Base-by-base conservation (phyloP, 2,888 invertebrate genomes). In the Netelia inedita region DNA sequence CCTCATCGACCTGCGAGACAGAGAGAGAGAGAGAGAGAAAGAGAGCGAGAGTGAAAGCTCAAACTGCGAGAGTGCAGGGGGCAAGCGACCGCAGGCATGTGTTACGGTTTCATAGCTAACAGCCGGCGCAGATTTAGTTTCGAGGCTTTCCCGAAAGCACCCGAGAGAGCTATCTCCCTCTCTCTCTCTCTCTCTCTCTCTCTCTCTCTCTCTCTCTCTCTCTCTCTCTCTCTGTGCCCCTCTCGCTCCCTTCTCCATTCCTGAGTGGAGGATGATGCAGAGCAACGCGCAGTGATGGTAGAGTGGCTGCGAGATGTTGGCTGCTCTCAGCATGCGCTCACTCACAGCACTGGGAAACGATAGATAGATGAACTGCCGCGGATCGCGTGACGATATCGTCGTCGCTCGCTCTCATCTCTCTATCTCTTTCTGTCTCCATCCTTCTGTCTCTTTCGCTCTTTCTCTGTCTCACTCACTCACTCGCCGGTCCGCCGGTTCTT, bases 41-140 rank as follows among this genome's bases (percentile, higher is more conserved):
- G 11, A 11, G 61, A 23, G 35, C 41, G 14, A 23, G 14, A 28
- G 46, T 23, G 72, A 35, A 53, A 63, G 69, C 75, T 43, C 10
- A 61, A 23, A 53, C 59, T 28, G 50, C 65, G 14, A 50, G 63
- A 63, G 79, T 66, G 72, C 61, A 46, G 35, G 57, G 63, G 41
- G 59, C 61, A 71, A 74, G 43, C 76, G 72, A 87, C 86, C 87
- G 76, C 87, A 85, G 86, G 87, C 88, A 87, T 87, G 88, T 86
- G 88, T 88, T 89, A 89, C 87, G 85, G 87, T 87, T 87, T 87
- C 88, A 85, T 89, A 83, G 81, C 88, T 81, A 86, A 89, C 88
- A 88, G 85, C 87, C 86, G 81, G 85, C 83, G 86, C 80, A 86
- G 88, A 89, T 89, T 90, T 88, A 89, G 86, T 89, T 88, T 80